Base-by-base conservation (phyloP, 2,888 invertebrate genomes). In the Rotaria macrura region DNA sequence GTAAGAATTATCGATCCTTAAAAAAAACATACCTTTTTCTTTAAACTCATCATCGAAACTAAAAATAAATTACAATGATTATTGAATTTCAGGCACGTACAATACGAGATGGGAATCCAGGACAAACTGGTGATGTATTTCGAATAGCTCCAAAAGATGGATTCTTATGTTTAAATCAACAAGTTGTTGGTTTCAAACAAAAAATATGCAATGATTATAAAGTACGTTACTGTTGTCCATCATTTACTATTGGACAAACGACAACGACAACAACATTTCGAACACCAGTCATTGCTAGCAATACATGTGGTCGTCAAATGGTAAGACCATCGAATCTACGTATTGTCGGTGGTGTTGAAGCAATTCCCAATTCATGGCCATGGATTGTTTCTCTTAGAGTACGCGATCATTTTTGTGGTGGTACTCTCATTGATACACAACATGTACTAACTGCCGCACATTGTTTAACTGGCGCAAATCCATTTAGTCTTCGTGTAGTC, bases 321-420 rank as follows among this genome's bases (percentile, higher is more conserved):
- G 4, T 83, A 17, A 5, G 14, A 83, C 83, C 83, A n/a, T 23
- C 7, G 10, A 6, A n/a, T 47, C 29, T 47, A 47, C 23, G 83
- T n/a, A 47, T 83, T 49, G 83, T 83, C 25, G 83, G 83, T n/a
- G 83, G 83, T 38, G 25, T 83, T n/a, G 83, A 83, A 83, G 49
- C 47, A n/a, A 25, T 29, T n/a, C 83, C 83, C 14, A n/a, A 83
- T 47, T 83, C 83, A 47, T 83, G 83, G 83, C 83, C 83, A 83
- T 83, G 83, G 83, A 47, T 43, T 47, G 49, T 83, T 34, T 83
- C 83, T 12, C 49, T 83, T n/a, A 29, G 38, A 83, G 34, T 29
- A 83, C n/a, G 49, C 12, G 43, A 29, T 38, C 83, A 83, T 40
- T 29, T 83, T 83, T 83, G 83, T 49, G 83, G 83, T 83, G 83